Percentiles rank a stretch among this genome's conserved stretches.
phyloP scores from a whole-genome alignment of 2,888 invertebrate genomes.

The Sarcophaga variegata region DNA sequence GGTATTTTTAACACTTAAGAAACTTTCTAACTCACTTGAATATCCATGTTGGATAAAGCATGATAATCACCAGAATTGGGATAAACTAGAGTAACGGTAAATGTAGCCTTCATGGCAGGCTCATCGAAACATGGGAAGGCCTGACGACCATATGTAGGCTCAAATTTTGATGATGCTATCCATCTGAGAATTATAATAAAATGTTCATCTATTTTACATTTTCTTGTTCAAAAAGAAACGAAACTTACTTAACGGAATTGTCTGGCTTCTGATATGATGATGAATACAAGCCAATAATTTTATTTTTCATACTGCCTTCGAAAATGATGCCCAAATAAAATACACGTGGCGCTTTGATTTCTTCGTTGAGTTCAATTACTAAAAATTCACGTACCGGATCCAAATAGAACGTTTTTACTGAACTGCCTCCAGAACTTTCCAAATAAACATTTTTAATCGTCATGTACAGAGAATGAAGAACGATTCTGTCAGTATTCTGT shows the following conservation, averaged over 20 bases:
- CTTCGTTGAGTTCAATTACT: conserved; percentile 74
- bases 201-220: not conserved
- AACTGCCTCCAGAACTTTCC: conserved; percentile 60
- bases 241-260: conserved; percentile 73
- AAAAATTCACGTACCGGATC: conserved; percentile 77
- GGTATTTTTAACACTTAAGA: conserved; percentile 19
- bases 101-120: conserved; percentile 94
- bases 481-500: conserved; percentile 82
- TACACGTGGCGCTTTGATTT: conserved; percentile 62
- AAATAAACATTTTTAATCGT: conserved; percentile 76
- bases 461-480: conserved; percentile 85
- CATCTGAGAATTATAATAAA: conserved; percentile 82
- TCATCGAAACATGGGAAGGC: conserved; percentile 98
- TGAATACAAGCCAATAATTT: conserved; percentile 89
- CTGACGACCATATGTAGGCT: conserved; percentile 95
- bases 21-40: conserved; percentile 80
- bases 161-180: conserved; percentile 96
- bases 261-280: conserved; percentile 84
- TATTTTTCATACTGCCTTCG: conserved; percentile 85
- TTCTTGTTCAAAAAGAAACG: not conserved
- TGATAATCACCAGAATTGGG: conserved; percentile 86
- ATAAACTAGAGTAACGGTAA: conserved; percentile 89
- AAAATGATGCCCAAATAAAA: conserved; percentile 81
- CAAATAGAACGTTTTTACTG: conserved; percentile 70
- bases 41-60: conserved; percentile 94